These are phyloP conservation scores for Lutraria rhynchaena DNA, from an alignment of 1,140 invertebrate genomes.

Conservation along the genomic window DNA sequence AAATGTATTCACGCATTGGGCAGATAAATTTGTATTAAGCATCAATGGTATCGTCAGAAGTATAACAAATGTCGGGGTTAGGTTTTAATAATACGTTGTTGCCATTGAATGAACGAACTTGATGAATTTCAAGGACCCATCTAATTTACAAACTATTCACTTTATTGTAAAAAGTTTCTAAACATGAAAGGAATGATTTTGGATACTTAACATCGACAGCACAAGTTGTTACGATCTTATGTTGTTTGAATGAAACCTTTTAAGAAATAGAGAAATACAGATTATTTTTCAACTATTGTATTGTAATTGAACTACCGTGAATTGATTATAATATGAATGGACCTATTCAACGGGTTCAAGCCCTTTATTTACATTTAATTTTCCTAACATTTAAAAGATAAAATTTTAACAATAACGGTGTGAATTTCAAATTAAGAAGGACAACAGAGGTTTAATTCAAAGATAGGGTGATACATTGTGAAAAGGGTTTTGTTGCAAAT, in stretches of 20 bases:
- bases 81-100: slow-evolving; percentile 44
- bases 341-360: slow-evolving; percentile 26
- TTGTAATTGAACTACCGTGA: slow-evolving; percentile 46
- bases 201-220: slow-evolving; percentile 53
- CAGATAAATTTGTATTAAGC: slow-evolving; percentile 17
- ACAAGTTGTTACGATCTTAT: slow-evolving; percentile 55
- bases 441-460: slow-evolving; percentile 42
- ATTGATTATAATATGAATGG: slow-evolving; percentile 37
- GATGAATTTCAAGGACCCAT: slow-evolving; percentile 49
- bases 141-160: slow-evolving; percentile 61
- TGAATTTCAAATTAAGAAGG: slow-evolving; percentile 53
- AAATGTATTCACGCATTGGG: slow-evolving; percentile 38
- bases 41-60: slow-evolving; percentile 28
- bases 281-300: slow-evolving; percentile 57
- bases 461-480: not conserved
- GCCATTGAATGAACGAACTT: slow-evolving; percentile 37
- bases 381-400: slow-evolving; percentile 41
- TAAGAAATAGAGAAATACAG: slow-evolving; percentile 21
- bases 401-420: slow-evolving; percentile 46
- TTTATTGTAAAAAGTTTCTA: slow-evolving; percentile 58
- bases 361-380: slow-evolving; percentile 58
- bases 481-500: slow-evolving; percentile 43
- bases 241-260: slow-evolving; percentile 11
- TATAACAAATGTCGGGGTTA: not conserved
- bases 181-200: slow-evolving; percentile 61